Base-by-base conservation (phyloP, 2,797 vertebrate species). In the Oryzias dopingdopingensis region DNA sequence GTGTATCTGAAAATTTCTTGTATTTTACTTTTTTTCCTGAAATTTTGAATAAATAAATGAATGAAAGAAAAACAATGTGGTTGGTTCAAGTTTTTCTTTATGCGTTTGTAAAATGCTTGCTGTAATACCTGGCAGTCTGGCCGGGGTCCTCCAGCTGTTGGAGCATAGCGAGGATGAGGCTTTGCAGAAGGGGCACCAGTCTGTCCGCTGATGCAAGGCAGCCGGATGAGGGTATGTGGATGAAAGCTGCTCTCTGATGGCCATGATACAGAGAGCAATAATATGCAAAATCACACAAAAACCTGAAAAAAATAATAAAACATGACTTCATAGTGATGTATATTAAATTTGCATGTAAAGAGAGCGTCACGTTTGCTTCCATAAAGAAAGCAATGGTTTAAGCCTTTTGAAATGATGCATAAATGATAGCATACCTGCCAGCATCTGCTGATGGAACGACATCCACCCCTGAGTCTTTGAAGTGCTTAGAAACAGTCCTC, bases 271-370 rank as follows among this genome's bases (percentile, higher is more conserved):
- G 78, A 2, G 93, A 96, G 56, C 84, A 61, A 72, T 94, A 95
- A 76, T 93, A 94, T 10, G 85, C 89, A 74, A 93, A 95, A 84
- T 95, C 92, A 18, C 93, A 95, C 76, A 93, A 65, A 57, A 91
- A 94, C 77, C 93, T 95, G 84, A 62, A 51, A 46, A 46, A 42
- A 70, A 42, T n/a, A 12, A 37, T 12, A 12, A 32, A 32, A 2
- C 32, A 37, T 37, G 3, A 37, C 3, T 37, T 37, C 12, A 12
- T 37, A 13, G 10, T 13, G 14, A 3, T 10, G 13, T 57, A 20
- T 37, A 24, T 56, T 18, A 15, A n/a, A 29, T 29, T 6, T 22
- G 20, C 2, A 22, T 22, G 20, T 22, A 3, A 22, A 22, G 20
- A 22, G 20, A 22, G 20, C 3, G 0, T 22, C 20, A 22, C 20